Base-by-base conservation (phyloP, 2,888 invertebrate genomes). In the Gisinianus flammeolus region DNA sequence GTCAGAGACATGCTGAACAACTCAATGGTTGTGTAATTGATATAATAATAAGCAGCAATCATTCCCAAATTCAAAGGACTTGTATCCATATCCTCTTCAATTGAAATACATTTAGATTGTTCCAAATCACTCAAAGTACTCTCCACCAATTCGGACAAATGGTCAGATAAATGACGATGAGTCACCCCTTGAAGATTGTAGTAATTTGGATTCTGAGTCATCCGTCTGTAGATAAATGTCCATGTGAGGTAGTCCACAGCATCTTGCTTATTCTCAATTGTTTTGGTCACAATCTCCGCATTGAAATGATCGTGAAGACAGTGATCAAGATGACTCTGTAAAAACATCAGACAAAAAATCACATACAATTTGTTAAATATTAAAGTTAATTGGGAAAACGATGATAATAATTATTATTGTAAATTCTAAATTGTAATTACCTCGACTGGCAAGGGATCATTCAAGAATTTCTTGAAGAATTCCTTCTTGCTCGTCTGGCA, bases 21-120 rank as follows among this genome's bases (percentile, higher is more conserved):
- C 87, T 99, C 94, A 79, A 99, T 99, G 0, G 99, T 99, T 0
- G 98, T 97, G 86, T 99, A 99, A 88, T 98, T 98, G 85, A 99
- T 99, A 88, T 99, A 99, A 88, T 99, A 99, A 88, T 99, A 99
- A 0, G 98, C 97, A 0, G 99, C 98, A 87, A 99, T 99, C 98
- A 99, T 99, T 86, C 99, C 99, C 86, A 99, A 89, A 89, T 99
- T 99, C 52, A 99, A 90, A 0, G 99, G 97, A 79, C 95, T 90
- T 0, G 96, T 94, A 87, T 99, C 98, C 93, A 99, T 96, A 85
- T 99, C 98, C 84, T 99, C 98, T 87, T 98, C 98, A 8, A 99
- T 91, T 71, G 95, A 94, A 85, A 99, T 97, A 87, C 99, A 99
- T 86, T 97, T 97, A 0, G 97, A 95, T 87, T 97, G 96, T 86